A percentile compares a stretch with the other conserved stretches of the same genome.
These are phyloP conservation scores for Drosophila lutescens DNA, from an alignment of 2,888 invertebrate genomes.

Conservation along the genomic window DNA sequence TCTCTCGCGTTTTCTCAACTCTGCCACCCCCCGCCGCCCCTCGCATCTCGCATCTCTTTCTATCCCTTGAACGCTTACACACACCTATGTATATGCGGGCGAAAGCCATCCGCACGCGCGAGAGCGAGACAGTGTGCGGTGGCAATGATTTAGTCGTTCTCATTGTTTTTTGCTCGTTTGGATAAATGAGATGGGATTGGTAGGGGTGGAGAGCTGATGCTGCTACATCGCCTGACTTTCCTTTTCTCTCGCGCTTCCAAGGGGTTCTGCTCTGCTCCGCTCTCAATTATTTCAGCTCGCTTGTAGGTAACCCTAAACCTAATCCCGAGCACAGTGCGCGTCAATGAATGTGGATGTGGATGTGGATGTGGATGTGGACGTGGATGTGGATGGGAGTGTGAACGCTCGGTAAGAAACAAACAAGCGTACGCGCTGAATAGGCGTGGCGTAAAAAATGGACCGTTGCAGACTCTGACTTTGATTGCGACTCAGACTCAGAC, in stretches of 20 bases:
- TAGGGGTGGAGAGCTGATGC: slow-evolving; percentile 24
- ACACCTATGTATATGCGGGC: slow-evolving; percentile 2
- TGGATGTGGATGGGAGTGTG: slow-evolving; percentile 8
- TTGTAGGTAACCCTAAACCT: slow-evolving; percentile 51
- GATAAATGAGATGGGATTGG: slow-evolving; percentile 22
- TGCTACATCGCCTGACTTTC: slow-evolving; percentile 37
- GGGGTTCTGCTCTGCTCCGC: slow-evolving; percentile 32
- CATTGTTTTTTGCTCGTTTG: slow-evolving; percentile 56
- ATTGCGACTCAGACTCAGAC: slow-evolving; percentile 26
- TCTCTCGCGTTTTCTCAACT: slow-evolving; percentile 16
- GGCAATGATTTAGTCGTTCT: slow-evolving; percentile 72
- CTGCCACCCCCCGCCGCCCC: neutral
- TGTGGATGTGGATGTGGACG: neutral
- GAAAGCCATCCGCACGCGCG: slow-evolving; percentile 31
- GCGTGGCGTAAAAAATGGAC: slow-evolving; percentile 64
- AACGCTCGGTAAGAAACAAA: slow-evolving; percentile 14
- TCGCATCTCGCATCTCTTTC: slow-evolving; percentile 21
- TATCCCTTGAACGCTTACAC: slow-evolving; percentile 1
- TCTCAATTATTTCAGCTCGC: slow-evolving; percentile 59
- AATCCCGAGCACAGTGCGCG: slow-evolving; percentile 31
- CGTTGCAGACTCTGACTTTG: slow-evolving; percentile 31
- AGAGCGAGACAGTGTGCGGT: slow-evolving; percentile 64
- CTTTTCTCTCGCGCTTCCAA: slow-evolving; percentile 58
- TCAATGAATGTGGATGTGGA: slow-evolving; percentile 36
- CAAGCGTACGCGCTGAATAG: slow-evolving; percentile 49